Conservation (phyloP, 2,888 invertebrate genomes). For the Andrena haemorrhoa region DNA sequence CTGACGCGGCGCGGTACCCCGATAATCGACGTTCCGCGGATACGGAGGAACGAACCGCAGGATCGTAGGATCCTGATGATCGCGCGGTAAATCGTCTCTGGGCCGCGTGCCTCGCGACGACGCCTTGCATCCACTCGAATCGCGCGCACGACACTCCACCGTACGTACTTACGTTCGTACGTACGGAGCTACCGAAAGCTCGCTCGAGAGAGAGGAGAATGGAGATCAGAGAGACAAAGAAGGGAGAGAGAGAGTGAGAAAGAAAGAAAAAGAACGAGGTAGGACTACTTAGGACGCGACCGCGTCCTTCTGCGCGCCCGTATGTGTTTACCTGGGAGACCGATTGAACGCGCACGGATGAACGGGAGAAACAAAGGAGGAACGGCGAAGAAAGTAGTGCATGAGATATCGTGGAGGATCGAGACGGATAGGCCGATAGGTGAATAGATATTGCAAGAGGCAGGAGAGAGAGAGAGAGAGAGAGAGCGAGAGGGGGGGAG, state of each 20-base stretch:
- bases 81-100: slow-evolving; percentile 53
- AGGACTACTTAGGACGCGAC: slow-evolving; percentile 14
- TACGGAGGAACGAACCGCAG: slow-evolving; percentile 42
- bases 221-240: slow-evolving; percentile 44
- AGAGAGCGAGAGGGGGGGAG: slow-evolving; percentile 4
- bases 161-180: slow-evolving; percentile 50
- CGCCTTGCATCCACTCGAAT: slow-evolving; percentile 64
- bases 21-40: neutral
- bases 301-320: slow-evolving; percentile 20
- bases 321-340: slow-evolving; percentile 30
- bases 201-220: slow-evolving; percentile 33
- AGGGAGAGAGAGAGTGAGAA: slow-evolving; percentile 46
- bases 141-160: slow-evolving; percentile 61
- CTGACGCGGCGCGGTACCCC: slow-evolving; percentile 6
- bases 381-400: slow-evolving; percentile 19
- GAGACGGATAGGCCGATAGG: slow-evolving; percentile 13
- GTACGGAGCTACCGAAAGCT: slow-evolving; percentile 61
- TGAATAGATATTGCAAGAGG: slow-evolving; percentile 15
- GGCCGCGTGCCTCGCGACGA: slow-evolving; percentile 56
- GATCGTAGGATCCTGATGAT: slow-evolving; percentile 39
- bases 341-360: slow-evolving; percentile 44
- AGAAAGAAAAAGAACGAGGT: slow-evolving; percentile 10
- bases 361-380: slow-evolving; percentile 21
- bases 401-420: slow-evolving; percentile 14
- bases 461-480: slow-evolving; percentile 6